Base-by-base conservation (phyloP, 2,113 vertebrate genomes). In the Cyprinus carpio region DNA sequence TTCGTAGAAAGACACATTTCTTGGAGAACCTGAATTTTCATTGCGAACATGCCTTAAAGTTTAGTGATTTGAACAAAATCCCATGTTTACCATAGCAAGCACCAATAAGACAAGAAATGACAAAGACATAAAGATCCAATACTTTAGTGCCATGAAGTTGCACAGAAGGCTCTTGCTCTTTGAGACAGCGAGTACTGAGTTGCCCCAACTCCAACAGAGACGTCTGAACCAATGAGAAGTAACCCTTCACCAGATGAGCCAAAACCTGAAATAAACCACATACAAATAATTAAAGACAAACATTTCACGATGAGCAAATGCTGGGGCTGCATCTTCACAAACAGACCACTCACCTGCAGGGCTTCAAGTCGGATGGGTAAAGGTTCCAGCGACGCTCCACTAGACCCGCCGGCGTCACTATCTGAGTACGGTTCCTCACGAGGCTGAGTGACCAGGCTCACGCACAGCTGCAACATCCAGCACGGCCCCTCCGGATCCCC, bases 121-220 rank as follows among this genome's bases (percentile, higher is more conserved):
- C 4, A 60, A 29, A 58, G 5, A 82, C 5, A 20, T 7, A 31
- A 20, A 46, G 6, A 20, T 29, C 5, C 75, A 27, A 84, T 92
- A 99, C 98, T 95, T 98, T 99, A 83, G 97, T 92, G 84, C 97
- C 97, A 0, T 99, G 97, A 46, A 98, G 95, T 83, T 99, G 98
- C 80, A 99, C 91, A 25, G 97, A 96, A 0, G 96, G 91, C 82
- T 99, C 97, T 1, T 89, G 91, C 90, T 98, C 97, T 16, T 94
- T 91, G 74, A 99, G 95, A 93, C 98, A 99, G 56, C 91, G 95
- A 84, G 95, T 94, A 56, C 96, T 95, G 84, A 99, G 93, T 89
- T 98, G 95, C 10, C 95, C 96, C 69, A 99, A 94, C 64, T 98
- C 96, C 80, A 95, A 90, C 82, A 99, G 88, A 89, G 93, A 95